Evolutionary conservation across 2,113 vertebrate genomes (phyloP).

Genomic region (Melozone crissalis): DNA sequence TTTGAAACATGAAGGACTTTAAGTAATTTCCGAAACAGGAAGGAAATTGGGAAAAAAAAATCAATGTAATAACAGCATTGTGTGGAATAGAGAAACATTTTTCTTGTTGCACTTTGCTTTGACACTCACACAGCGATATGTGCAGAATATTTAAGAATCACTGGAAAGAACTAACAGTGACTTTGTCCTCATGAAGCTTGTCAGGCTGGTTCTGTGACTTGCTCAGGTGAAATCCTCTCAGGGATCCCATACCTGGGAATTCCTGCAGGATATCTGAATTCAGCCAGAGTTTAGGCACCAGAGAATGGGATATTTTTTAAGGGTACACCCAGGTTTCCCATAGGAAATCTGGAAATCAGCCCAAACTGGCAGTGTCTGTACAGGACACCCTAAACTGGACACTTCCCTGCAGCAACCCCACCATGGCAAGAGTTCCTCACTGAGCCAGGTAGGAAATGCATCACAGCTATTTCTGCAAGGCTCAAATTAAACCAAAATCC

Average conservation of each 20-base stretch:
- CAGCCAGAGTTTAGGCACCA: background rate
- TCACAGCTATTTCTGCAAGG: background rate
- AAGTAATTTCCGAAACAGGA: background rate
- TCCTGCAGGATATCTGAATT: background rate
- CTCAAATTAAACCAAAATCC: background rate
- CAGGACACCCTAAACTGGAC: background rate
- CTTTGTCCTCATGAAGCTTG: background rate
- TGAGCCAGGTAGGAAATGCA: background rate
- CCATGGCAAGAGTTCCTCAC: background rate
- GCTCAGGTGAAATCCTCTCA: background rate
- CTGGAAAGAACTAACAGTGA: background rate
- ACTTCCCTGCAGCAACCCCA: background rate
- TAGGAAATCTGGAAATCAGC: background rate
- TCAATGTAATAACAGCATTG: background rate
- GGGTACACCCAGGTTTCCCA: background rate
- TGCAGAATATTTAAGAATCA: background rate
- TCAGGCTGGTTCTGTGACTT: background rate
- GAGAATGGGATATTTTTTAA: background rate
- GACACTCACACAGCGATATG: background rate
- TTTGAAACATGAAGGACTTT: background rate
- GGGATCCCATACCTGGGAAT: background rate
- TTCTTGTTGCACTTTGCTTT: background rate
- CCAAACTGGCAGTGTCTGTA: rapidly evolving
- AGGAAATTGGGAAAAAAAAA: background rate
- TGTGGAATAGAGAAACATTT: background rate